A percentile compares a stretch with the other conserved stretches of the same genome.
Conservation (phyloP, 1,140 invertebrate species). For the Nixonia krombeini region DNA sequence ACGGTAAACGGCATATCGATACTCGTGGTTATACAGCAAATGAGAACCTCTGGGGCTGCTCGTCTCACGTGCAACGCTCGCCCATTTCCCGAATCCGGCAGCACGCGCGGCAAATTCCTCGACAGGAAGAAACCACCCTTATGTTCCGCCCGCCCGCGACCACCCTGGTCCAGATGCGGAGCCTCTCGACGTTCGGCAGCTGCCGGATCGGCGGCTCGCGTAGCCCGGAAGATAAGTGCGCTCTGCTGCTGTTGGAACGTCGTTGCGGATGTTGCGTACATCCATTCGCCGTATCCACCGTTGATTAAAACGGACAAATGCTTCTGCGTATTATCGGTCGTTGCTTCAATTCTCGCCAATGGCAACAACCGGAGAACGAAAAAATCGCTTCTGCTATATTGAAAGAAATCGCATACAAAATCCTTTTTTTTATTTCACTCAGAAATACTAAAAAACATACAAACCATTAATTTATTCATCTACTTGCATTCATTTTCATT, state of each 20-base stretch:
- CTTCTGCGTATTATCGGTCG: constrained; percentile 8
- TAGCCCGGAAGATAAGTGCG: constrained; percentile 18
- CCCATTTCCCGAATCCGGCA: constrained; percentile 18
- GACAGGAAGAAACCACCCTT: constrained; percentile 35
- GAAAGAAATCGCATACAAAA: neutral
- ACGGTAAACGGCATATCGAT: no score
- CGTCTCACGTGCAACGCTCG: constrained; percentile 25
- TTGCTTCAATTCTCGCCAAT: no score
- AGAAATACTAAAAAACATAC: no score
- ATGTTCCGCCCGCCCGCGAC: constrained; percentile 23
- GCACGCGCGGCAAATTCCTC: constrained; percentile 26
- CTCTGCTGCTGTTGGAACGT: no score
- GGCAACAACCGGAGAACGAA: no score
- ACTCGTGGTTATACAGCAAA: constrained; percentile 4
- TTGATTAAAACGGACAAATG: constrained; percentile 24
- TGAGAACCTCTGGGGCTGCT: constrained; percentile 26
- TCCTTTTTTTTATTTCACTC: no score
- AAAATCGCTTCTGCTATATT: no score
- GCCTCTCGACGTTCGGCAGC: constrained; percentile 32
- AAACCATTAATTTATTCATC: no score
- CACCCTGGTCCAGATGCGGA: constrained; percentile 38
- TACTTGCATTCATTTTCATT: no score
- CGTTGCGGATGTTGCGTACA: constrained; percentile 10
- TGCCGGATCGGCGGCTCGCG: constrained; percentile 12
- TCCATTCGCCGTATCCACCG: no score